phyloP scores from a whole-genome alignment of 2,797 vertebrate genomes.

The Sebastes minor region DNA sequence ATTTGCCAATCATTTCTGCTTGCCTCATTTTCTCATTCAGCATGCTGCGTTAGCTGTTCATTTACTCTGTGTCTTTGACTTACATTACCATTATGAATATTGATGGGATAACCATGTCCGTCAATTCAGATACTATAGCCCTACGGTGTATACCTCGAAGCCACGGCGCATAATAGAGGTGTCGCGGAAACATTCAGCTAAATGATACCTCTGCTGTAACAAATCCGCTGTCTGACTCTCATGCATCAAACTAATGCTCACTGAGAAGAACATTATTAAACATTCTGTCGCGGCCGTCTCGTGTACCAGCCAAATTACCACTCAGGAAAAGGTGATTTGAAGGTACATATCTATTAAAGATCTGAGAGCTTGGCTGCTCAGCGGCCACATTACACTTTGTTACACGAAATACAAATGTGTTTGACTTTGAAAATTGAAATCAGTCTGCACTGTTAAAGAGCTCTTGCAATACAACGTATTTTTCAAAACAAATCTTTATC shows the following conservation, averaged over 20 bases:
- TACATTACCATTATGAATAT: slow-evolving; percentile 38
- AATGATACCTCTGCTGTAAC: slow-evolving; percentile 45
- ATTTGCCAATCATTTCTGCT: slow-evolving; percentile 5
- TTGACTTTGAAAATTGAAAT: slow-evolving; percentile 27
- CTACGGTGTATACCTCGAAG: neutral
- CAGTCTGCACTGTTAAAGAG: neutral
- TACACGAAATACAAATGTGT: slow-evolving; percentile 17
- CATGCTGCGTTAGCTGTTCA: slow-evolving; percentile 10
- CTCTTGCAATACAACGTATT: neutral
- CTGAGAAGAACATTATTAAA: slow-evolving; percentile 46
- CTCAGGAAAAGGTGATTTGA: slow-evolving; percentile 30
- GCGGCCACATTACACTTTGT: slow-evolving; percentile 2
- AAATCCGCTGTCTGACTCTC: slow-evolving; percentile 39
- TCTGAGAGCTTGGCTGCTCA: slow-evolving; percentile 1
- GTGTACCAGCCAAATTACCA: slow-evolving; percentile 35
- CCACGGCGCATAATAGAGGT: slow-evolving; percentile 29
- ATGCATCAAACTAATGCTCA: slow-evolving; percentile 50
- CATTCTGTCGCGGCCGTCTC: neutral
- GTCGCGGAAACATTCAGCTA: slow-evolving; percentile 37
- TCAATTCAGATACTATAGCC: slow-evolving; percentile 4
- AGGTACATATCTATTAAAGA: slow-evolving; percentile 18
- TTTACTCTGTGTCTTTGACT: slow-evolving; percentile 33
- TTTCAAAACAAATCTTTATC: neutral
- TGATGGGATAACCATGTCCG: slow-evolving; percentile 29
- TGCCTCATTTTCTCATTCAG: slow-evolving; percentile 20